These are phyloP conservation scores for Neoaliturus tenellus DNA, from an alignment of 2,888 invertebrate genomes.

Conservation along the genomic window DNA sequence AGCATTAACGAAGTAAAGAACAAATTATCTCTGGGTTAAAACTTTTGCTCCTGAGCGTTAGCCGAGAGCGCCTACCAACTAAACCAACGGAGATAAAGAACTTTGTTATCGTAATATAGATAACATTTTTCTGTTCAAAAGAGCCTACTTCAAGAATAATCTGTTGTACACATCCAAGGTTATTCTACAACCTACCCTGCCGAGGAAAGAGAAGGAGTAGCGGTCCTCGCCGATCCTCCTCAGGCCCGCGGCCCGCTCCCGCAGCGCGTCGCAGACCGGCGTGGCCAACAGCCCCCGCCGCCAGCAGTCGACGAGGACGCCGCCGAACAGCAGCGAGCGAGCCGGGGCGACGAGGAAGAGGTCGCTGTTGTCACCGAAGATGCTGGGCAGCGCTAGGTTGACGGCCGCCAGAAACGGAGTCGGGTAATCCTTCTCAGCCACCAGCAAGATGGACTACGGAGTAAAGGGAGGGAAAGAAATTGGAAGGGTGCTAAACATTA, in stretches of 20 bases:
- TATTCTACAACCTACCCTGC: slow-evolving; percentile 75
- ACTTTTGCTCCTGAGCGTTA: no score
- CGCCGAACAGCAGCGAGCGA: slow-evolving; percentile 84
- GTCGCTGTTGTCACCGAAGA: slow-evolving; percentile 80
- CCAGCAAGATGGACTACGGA: slow-evolving; percentile 75
- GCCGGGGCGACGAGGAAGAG: slow-evolving; percentile 80
- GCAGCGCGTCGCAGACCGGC: slow-evolving; percentile 82
- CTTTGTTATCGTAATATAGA: no score
- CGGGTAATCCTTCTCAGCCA: slow-evolving; percentile 77
- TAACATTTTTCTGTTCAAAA: no score
- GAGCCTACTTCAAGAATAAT: no score
- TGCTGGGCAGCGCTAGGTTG: slow-evolving; percentile 82
- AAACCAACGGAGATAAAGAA: no score
- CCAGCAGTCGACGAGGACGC: slow-evolving; percentile 83
- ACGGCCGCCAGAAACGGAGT: slow-evolving; percentile 81
- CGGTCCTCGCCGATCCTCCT: slow-evolving; percentile 78
- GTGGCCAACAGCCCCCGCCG: slow-evolving; percentile 85
- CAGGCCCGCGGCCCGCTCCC: slow-evolving; percentile 78
- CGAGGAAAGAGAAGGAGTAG: slow-evolving; percentile 84
- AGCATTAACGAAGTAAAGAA: no score
- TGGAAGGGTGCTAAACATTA: no score
- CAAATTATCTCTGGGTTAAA: no score
- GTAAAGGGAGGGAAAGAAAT: no score
- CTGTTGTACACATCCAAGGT: no score
- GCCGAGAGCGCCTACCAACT: no score